Evolutionary conservation across 2,797 vertebrate species (phyloP), one percentile per base, ranked within the genome.

Genomic region (Propithecus perrieri): DNA sequence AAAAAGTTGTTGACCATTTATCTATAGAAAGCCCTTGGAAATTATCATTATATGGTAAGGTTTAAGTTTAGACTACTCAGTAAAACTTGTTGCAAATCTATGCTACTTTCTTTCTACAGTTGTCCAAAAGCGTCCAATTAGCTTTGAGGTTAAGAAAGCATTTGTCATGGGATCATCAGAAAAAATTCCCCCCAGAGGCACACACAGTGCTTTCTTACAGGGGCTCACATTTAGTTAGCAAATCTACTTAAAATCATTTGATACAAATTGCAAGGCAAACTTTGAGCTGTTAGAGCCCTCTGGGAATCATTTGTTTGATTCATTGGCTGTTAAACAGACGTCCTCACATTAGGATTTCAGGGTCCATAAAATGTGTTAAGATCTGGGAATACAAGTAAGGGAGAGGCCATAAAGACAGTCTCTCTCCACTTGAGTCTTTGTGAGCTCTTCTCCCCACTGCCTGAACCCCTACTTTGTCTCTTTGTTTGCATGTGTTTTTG

Each of bases 221-320:
- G 84, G 50, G 28, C 22, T 80, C 18, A 13, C n/a, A 65, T 91
- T 94, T 94, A 85, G 50, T 33, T 20, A 91, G 46, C 2, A 24
- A 79, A 90, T 50, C 87, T 59, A 80, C 74, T 85, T 69, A 80
- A 94, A 95, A 74, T 88, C 79, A 94, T 72, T 48, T 69, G 83
- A 81, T 48, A 53, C 72, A 93, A 96, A 96, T 85, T 79, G 78
- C 69, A 96, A 94, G 63, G 81, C 85, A 94, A 89, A 92, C 69
- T 81, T 61, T 50, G 69, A 95, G 85, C 4, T 75, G 74, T 93
- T 35, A 72, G 57, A 96, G 43, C 93, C 96, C 81, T 63, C 35
- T 89, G 94, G 94, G 96, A 96, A 91, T 96, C 91, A 79, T 87
- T 87, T 48, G 7, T 84, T 91, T 97, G 96, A 92, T 97, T 95